Conservation (phyloP, 2,888 invertebrate species). For the Drosophila mercatorum region DNA sequence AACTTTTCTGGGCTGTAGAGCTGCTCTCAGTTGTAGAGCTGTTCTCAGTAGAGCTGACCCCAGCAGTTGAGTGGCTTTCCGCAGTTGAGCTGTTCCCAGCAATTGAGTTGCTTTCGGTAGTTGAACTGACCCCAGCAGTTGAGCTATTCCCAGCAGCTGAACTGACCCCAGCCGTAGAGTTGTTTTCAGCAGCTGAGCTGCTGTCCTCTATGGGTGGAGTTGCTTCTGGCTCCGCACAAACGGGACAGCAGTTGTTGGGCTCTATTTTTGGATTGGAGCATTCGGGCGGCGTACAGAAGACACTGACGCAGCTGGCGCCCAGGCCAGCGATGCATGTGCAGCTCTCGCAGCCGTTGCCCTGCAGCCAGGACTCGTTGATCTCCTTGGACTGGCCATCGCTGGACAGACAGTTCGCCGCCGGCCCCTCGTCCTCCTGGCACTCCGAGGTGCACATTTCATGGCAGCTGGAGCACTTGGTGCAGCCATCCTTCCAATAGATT, state of each 20-base stretch:
- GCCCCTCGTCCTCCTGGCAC: conserved; percentile 17
- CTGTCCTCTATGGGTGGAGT: conserved; percentile 3
- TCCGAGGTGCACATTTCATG: conserved; percentile 16
- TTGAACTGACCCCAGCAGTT: neutral
- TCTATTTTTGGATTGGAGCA: conserved; percentile 71
- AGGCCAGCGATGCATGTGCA: conserved; percentile 70
- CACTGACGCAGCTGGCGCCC: conserved; percentile 58
- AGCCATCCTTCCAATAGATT: conserved; percentile 48
- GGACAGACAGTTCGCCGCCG: conserved; percentile 45
- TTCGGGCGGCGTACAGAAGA: conserved; percentile 58
- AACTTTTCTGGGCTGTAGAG: neutral
- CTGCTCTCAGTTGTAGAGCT: neutral
- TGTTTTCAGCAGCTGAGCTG: neutral
- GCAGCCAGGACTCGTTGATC: conserved; percentile 71
- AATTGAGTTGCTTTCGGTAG: neutral
- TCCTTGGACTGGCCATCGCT: conserved; percentile 46
- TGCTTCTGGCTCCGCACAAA: conserved; percentile 56
- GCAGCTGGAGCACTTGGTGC: conserved; percentile 75
- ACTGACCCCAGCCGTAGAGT: neutral
- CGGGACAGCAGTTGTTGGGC: conserved; percentile 77
- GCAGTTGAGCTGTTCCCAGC: neutral
- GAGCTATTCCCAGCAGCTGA: neutral
- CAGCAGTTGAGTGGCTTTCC: neutral
- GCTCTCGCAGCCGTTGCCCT: conserved; percentile 65
- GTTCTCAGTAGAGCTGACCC: neutral